These are phyloP conservation scores for Hyalella azteca DNA, from an alignment of 2,888 invertebrate genomes.

Conservation along the genomic window DNA sequence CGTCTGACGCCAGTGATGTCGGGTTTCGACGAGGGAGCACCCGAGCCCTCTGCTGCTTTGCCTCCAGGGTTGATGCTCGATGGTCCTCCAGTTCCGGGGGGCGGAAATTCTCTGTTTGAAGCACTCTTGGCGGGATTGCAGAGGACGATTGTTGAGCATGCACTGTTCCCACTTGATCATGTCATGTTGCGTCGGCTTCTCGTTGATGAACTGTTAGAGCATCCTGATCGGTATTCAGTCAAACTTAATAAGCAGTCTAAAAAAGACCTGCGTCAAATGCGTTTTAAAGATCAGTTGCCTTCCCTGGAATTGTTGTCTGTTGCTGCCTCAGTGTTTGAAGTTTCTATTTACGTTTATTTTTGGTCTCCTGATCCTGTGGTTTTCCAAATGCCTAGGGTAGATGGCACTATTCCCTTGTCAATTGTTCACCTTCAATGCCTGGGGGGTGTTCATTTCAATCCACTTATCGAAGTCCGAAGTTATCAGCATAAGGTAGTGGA, in stretches of 20 bases:
- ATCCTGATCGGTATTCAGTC: too few relatives aligned
- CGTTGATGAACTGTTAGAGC: too few relatives aligned
- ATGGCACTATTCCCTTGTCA: too few relatives aligned
- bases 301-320: too few relatives aligned
- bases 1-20: not conserved
- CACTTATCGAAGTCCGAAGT: not conserved
- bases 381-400: too few relatives aligned
- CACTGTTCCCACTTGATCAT: not conserved
- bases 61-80: not conserved
- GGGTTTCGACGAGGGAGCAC: not conserved
- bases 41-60: not conserved
- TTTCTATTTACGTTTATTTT: too few relatives aligned
- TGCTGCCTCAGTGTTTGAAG: too few relatives aligned
- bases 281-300: too few relatives aligned
- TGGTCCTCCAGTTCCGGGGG: not conserved
- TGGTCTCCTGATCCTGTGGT: too few relatives aligned
- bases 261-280: too few relatives aligned
- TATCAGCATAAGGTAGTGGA: not conserved
- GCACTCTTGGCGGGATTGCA: not conserved
- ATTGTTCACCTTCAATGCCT: not conserved
- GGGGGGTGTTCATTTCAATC: not conserved
- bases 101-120: not conserved
- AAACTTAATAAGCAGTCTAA: too few relatives aligned
- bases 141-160: not conserved
- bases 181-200: not conserved